These are phyloP conservation scores for Machimus rusticus DNA, from an alignment of 2,888 invertebrate genomes.

Conservation along the genomic window DNA sequence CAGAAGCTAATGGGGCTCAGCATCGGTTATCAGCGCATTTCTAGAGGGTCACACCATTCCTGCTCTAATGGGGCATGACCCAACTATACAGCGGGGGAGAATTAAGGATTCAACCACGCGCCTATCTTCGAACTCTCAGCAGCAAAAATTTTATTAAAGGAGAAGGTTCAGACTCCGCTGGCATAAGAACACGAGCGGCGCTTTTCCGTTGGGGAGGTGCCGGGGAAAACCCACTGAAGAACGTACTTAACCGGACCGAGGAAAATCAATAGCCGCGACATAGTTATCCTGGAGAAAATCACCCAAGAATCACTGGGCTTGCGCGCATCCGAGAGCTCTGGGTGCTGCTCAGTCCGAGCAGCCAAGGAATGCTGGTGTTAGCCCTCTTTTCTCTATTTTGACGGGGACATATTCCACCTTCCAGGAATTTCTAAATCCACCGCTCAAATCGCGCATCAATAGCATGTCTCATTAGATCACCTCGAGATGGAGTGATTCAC, in stretches of 20 bases:
- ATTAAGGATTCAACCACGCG: neutral
- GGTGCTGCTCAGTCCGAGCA: neutral
- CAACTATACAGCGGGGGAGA: neutral
- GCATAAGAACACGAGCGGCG: neutral
- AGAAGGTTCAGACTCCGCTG: neutral
- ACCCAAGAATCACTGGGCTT: neutral
- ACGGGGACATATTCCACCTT: neutral
- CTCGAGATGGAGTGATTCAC: neutral
- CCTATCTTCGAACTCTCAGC: neutral
- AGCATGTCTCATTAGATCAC: neutral
- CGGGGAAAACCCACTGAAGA: neutral
- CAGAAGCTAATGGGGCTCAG: neutral
- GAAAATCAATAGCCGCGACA: constrained; percentile 32
- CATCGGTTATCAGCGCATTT: neutral
- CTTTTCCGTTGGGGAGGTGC: neutral
- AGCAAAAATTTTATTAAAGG: neutral
- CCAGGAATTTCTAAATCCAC: neutral
- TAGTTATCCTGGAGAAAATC: constrained; percentile 16
- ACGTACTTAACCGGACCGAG: constrained; percentile 8
- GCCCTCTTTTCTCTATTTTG: constrained; percentile 17
- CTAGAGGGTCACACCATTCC: neutral
- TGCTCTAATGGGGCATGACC: neutral
- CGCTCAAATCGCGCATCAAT: neutral
- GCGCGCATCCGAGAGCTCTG: neutral
- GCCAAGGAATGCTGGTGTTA: neutral